Evolutionary conservation across 2,888 invertebrate species (phyloP).

Genomic region (Hesperia comma): DNA sequence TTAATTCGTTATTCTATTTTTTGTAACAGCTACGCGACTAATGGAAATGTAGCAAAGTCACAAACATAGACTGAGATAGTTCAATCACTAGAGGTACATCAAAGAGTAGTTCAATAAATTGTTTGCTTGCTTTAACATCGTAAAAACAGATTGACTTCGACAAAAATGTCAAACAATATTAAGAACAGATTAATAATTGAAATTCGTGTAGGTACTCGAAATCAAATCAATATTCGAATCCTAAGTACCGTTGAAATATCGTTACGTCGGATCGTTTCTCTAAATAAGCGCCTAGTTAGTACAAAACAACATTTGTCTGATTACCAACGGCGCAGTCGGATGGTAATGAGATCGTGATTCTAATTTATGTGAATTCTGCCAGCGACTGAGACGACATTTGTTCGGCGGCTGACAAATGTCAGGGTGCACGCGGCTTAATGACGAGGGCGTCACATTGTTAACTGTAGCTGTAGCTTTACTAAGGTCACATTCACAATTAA

Average conservation of each 20-base stretch:
- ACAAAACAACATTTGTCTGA: slow-evolving; percentile 50
- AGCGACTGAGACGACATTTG: slow-evolving; percentile 25
- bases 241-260: slow-evolving; percentile 1
- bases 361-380: slow-evolving; percentile 46
- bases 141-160: too few relatives aligned
- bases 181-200: too few relatives aligned
- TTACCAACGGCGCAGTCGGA: slow-evolving; percentile 50
- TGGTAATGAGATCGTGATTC: slow-evolving; percentile 50
- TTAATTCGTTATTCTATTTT: too few relatives aligned
- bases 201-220: too few relatives aligned
- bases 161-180: too few relatives aligned
- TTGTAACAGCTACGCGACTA: too few relatives aligned
- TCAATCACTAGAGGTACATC: too few relatives aligned
- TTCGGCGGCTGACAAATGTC: slow-evolving; percentile 30
- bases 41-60: too few relatives aligned
- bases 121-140: too few relatives aligned
- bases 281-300: slow-evolving; percentile 46
- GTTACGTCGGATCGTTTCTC: slow-evolving; percentile 12
- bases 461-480: neutral
- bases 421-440: slow-evolving; percentile 12
- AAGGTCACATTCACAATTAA: neutral
- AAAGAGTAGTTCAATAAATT: too few relatives aligned
- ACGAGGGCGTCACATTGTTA: slow-evolving; percentile 21
- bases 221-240: neutral
- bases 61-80: too few relatives aligned